phyloP scores from a whole-genome alignment of 2,113 vertebrate species.

The Pygoscelis adeliae region DNA sequence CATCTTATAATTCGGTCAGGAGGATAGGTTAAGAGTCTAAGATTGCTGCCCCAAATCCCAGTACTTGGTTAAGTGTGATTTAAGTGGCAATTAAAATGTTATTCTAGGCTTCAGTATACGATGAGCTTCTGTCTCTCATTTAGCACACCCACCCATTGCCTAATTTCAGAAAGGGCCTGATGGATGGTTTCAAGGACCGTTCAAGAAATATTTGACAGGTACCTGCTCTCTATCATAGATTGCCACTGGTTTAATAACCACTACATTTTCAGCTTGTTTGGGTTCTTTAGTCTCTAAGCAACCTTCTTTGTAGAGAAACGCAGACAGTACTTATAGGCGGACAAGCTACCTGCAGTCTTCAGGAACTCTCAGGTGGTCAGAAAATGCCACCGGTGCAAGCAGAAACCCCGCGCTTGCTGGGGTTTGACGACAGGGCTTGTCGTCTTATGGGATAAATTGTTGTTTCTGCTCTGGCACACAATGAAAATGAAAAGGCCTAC shows the following conservation, averaged over 20 bases:
- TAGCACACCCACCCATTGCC: neutral
- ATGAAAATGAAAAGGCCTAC: neutral
- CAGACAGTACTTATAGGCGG: fast-evolving
- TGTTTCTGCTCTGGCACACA: neutral
- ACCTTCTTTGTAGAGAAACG: neutral
- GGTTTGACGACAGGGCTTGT: neutral
- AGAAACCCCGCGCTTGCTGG: fast-evolving
- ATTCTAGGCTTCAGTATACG: neutral
- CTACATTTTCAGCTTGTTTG: neutral
- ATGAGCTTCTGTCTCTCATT: neutral
- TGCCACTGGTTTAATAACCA: neutral
- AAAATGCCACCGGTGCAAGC: neutral
- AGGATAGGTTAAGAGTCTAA: slow-evolving; percentile 28
- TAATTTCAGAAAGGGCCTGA: slow-evolving; percentile 21
- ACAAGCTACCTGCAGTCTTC: neutral
- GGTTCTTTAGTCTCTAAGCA: neutral
- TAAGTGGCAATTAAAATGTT: slow-evolving; percentile 58
- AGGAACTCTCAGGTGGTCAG: neutral
- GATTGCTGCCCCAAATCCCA: slow-evolving; percentile 46
- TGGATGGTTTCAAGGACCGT: neutral
- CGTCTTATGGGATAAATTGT: neutral
- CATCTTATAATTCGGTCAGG: slow-evolving; percentile 33
- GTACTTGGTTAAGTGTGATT: slow-evolving; percentile 43
- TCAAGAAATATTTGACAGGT: neutral
- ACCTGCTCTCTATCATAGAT: neutral